phyloP scores from a whole-genome alignment of 2,797 vertebrate genomes.

The Gastrophryne carolinensis region DNA sequence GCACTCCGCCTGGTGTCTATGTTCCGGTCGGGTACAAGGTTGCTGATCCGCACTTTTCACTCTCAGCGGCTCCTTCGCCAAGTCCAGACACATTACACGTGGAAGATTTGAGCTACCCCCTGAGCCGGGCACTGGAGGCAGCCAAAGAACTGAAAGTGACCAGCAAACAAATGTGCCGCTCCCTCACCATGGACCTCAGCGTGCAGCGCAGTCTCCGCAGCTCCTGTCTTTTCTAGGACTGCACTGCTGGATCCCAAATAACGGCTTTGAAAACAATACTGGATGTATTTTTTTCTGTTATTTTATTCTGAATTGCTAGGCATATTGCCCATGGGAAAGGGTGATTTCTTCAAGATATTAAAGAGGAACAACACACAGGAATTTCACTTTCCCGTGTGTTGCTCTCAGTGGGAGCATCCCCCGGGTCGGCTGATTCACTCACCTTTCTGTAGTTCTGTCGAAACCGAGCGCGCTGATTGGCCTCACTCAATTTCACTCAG shows the following conservation, averaged over 20 bases:
- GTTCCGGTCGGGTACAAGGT: rapidly evolving
- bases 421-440: too few relatives aligned
- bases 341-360: too few relatives aligned
- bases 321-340: too few relatives aligned
- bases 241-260: not conserved
- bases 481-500: too few relatives aligned
- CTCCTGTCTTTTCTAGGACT: slow-evolving; percentile 72
- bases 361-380: too few relatives aligned
- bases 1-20: slow-evolving; percentile 34
- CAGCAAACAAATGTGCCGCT: slow-evolving; percentile 72
- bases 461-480: too few relatives aligned
- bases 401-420: too few relatives aligned
- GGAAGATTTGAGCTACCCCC: slow-evolving; percentile 64
- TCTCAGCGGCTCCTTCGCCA: slow-evolving; percentile 41
- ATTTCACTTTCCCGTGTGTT: too few relatives aligned
- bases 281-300: not conserved
- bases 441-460: too few relatives aligned
- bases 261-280: not conserved
- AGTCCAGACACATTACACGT: slow-evolving; percentile 52
- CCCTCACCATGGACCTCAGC: slow-evolving; percentile 69
- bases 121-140: slow-evolving; percentile 72
- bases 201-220: slow-evolving; percentile 59
- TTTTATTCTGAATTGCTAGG: too few relatives aligned
- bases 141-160: slow-evolving; percentile 70
- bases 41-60: not conserved